Conservation (phyloP, 2,113 vertebrate genomes). For the Perccottus glenii region DNA sequence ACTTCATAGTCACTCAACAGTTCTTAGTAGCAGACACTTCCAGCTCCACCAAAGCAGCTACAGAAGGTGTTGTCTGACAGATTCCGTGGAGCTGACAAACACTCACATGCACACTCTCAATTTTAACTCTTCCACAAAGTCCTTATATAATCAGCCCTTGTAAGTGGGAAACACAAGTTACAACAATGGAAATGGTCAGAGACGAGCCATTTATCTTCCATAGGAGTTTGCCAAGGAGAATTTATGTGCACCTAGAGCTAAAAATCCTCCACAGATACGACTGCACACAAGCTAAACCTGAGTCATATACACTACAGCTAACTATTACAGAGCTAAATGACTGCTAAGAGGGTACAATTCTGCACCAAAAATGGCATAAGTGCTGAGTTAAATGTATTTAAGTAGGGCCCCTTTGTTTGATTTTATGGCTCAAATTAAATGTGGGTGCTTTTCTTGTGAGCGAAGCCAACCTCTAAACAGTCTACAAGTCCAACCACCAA, state of each 20-base stretch:
- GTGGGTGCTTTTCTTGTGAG: not conserved
- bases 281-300: not conserved
- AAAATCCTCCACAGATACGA: not conserved
- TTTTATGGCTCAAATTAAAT: slow-evolving; percentile 4
- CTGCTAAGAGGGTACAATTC: not conserved
- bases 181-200: not conserved
- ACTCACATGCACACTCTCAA: slow-evolving; percentile 8
- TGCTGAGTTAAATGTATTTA: slow-evolving; percentile 6
- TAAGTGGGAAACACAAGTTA: not conserved
- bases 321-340: slow-evolving; percentile 5
- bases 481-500: slow-evolving; percentile 29
- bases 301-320: not conserved
- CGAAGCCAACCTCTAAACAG: slow-evolving; percentile 30
- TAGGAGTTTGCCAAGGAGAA: not conserved
- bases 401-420: not conserved
- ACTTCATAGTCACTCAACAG: slow-evolving; percentile 13
- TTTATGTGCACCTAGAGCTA: not conserved
- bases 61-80: slow-evolving; percentile 12
- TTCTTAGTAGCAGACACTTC: slow-evolving; percentile 11
- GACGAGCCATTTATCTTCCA: not conserved
- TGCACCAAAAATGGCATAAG: not conserved
- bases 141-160: slow-evolving; percentile 13
- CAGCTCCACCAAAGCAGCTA: slow-evolving; percentile 8
- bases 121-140: not conserved
- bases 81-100: not conserved